Base-by-base conservation (phyloP, 2,888 invertebrate genomes). In the Elysia crispata region DNA sequence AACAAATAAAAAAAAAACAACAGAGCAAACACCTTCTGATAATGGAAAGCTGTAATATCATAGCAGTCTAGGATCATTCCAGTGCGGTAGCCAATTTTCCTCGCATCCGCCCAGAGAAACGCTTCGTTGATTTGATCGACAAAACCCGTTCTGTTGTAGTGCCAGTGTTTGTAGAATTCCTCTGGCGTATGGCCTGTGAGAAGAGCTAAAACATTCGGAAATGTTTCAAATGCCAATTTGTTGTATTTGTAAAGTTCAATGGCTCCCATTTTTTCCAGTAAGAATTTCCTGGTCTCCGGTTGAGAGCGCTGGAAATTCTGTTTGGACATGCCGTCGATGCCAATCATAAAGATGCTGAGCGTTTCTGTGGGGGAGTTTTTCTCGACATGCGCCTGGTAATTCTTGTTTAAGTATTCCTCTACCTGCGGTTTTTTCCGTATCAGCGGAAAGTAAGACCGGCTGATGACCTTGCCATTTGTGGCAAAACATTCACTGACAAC, bases 211-310 rank as follows among this genome's bases (percentile, higher is more conserved):
- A 87, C 13, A 77, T 87, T 87, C 1, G 86, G 85, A 33, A 86
- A 85, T 8, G 88, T 88, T 60, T 85, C 86, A 57, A 84, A 86
- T 11, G 79, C 86, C 0, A 87, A 82, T 81, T 87, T 88, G 76
- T 84, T 88, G 50, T 85, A 86, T 6, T 86, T 87, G 80, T 85
- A 80, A 66, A 87, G 82, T 8, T 85, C 81, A 70, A 82, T 77
- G 20, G 85, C 86, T 5, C 80, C 74, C 1, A 87, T 70, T 30
- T 77, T 74, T 33, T 85, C 74, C 11, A 83, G 80, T 11, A 88
- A 20, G 70, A 86, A 87, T n/a, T 80, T 69, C 33, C 83, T 78
- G 0, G 88, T 87, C 79, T 85, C 85, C 20, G 85, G 86, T 25
- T 87, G 77, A 70, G 84, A 85, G 73, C 88, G 66, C 57, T 50